Evolutionary conservation across 2,113 vertebrate species (phyloP).

Genomic region (Cololabis saira): DNA sequence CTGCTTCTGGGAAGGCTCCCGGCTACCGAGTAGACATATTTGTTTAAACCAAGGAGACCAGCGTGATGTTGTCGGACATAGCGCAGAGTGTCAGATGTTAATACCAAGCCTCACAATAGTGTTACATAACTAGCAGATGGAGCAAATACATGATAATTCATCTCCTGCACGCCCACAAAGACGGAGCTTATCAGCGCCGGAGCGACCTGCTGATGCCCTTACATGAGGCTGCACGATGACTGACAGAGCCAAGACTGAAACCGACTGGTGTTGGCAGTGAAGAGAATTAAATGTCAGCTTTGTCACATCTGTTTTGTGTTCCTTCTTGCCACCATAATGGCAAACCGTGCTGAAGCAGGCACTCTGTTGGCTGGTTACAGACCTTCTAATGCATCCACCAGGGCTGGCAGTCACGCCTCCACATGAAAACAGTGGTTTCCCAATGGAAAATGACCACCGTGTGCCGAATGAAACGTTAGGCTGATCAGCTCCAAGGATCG

Average conservation of each 20-base stretch:
- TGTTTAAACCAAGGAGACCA: slow-evolving; percentile 29
- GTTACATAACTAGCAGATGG: slow-evolving; percentile 25
- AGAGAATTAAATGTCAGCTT: background rate
- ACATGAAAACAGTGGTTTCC: too few relatives aligned
- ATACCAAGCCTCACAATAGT: background rate
- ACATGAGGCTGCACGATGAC: slow-evolving; percentile 19
- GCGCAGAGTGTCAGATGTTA: slow-evolving; percentile 9
- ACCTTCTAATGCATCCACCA: background rate
- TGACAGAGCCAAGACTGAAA: slow-evolving; percentile 33
- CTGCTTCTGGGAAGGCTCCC: slow-evolving; percentile 33
- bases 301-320: too few relatives aligned
- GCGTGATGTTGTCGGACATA: background rate
- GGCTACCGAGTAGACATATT: slow-evolving; percentile 16
- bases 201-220: too few relatives aligned
- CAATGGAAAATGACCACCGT: too few relatives aligned
- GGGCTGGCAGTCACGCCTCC: background rate
- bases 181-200: background rate
- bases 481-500: too few relatives aligned
- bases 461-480: too few relatives aligned
- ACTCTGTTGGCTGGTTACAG: too few relatives aligned
- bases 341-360: too few relatives aligned
- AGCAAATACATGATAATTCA: slow-evolving; percentile 30
- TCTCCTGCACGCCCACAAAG: slow-evolving; percentile 10
- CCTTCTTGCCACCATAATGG: too few relatives aligned
- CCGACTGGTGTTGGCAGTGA: slow-evolving; percentile 12